Conservation (phyloP, 37 sponge, comb jelly and placozoan genomes). For the Corticium candelabrum region DNA sequence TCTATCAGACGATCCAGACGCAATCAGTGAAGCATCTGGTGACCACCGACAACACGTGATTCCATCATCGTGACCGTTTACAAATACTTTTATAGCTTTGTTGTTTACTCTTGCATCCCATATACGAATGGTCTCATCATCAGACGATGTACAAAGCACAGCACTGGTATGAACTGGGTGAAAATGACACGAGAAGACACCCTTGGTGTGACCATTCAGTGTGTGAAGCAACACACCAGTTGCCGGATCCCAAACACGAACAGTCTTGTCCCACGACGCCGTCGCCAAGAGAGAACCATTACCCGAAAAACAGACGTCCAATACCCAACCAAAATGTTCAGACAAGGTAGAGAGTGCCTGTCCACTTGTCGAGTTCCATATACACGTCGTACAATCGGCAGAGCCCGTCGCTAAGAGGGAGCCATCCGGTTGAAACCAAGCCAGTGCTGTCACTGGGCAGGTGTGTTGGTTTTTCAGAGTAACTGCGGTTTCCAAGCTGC, state of each 20-base stretch:
- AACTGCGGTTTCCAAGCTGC: conserved; percentile 29
- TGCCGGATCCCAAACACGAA: conserved; percentile 70
- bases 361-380: conserved; percentile 61
- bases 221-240: conserved; percentile 38
- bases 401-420: conserved; percentile 56
- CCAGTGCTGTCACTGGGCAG: conserved; percentile 48
- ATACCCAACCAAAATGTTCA: conserved; percentile 69
- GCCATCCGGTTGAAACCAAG: conserved; percentile 56
- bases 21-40: conserved; percentile 53
- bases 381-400: conserved; percentile 51
- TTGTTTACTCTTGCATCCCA: conserved; percentile 61
- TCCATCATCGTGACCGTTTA: conserved; percentile 42
- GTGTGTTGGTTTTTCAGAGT: conserved; percentile 47
- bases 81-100: conserved; percentile 12
- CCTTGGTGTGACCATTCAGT: conserved; percentile 47
- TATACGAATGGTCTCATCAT: conserved; percentile 50
- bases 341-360: conserved; percentile 20
- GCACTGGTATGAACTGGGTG: conserved; percentile 43
- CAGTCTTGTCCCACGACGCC: conserved; percentile 74
- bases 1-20: conserved; percentile 55
- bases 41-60: conserved; percentile 66
- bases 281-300: conserved; percentile 54
- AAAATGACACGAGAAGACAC: conserved; percentile 69
- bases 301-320: conserved; percentile 40
- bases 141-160: conserved; percentile 44